Percentiles rank a stretch among this genome's conserved stretches.
These are phyloP conservation scores for Mactromeris polynyma DNA, from an alignment of 2,888 invertebrate species.

Conservation along the genomic window DNA sequence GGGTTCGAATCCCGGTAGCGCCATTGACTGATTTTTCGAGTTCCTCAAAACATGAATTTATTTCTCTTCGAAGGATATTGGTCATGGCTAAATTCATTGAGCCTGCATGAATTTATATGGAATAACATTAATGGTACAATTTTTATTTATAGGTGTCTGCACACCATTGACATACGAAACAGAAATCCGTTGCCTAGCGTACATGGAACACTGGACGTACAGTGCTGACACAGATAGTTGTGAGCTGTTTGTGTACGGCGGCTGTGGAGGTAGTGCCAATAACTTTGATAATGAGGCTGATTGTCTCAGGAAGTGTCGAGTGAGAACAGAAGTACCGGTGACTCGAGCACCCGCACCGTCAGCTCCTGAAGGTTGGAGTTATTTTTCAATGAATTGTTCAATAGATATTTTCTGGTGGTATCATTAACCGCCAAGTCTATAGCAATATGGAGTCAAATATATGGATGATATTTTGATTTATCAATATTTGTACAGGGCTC, in stretches of 20 bases:
- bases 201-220: slow-evolving; percentile 80
- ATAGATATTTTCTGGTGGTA: not conserved
- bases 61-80: too few species aligned
- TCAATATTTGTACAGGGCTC: too few species aligned
- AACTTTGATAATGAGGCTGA: slow-evolving; percentile 86
- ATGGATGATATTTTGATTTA: too few species aligned
- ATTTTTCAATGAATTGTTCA: not conserved
- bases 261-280: slow-evolving; percentile 90
- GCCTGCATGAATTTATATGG: too few species aligned
- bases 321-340: not conserved
- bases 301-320: slow-evolving; percentile 60
- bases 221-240: slow-evolving; percentile 90
- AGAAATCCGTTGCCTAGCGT: slow-evolving; percentile 68
- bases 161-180: slow-evolving; percentile 56
- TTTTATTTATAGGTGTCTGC: slow-evolving; percentile 55
- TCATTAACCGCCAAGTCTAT: too few species aligned
- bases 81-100: not conserved
- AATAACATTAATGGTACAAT: too few species aligned
- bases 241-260: slow-evolving; percentile 91
- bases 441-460: too few species aligned
- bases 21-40: too few species aligned
- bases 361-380: slow-evolving; percentile 48
- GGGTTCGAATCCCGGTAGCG: too few species aligned
- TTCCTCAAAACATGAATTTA: too few species aligned
- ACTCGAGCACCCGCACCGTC: slow-evolving; percentile 50